Evolutionary conservation across 2,888 invertebrate species (phyloP), one percentile per base, ranked within the genome.

Genomic region (Thelaira solivaga): DNA sequence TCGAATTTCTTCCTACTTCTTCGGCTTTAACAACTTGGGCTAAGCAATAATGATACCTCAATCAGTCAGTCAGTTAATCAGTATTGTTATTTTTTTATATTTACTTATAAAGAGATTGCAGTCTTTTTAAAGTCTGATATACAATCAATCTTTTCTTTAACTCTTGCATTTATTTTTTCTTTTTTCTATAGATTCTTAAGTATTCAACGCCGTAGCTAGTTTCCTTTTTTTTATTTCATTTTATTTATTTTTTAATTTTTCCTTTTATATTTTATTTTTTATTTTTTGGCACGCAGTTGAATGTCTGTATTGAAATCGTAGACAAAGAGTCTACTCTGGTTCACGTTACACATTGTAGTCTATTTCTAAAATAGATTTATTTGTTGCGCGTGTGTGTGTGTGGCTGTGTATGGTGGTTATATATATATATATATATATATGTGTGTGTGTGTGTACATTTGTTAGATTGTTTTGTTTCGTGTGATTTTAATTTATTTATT

Each of bases 311-410:
- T 29, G 62, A 53, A 55, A 34, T 61, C 24, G 71, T 34, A 71
- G 72, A 72, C 72, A 72, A 47, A 57, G 55, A 55, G 72, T 72
- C 72, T 72, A 47, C 72, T 39, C 29, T 22, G 45, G 45, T 47
- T 72, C 36, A 22, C 45, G 16, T 53, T 39, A 11, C 39, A 69
- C 59, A 31, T 16, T 55, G 39, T 36, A 55, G 26, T 36, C 18
- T 34, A 26, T 16, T 29, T 45, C 55, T n/a, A n/a, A 36, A 59
- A 10, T 49, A 49, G 29, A 57, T 47, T 57, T 43, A 62, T 36
- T 49, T 69, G 18, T 22, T 34, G 31, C 16, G n/a, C n/a, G n/a
- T n/a, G n/a, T n/a, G n/a, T n/a, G n/a, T n/a, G n/a, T n/a, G n/a
- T n/a, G n/a, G n/a, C n/a, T n/a, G n/a, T n/a, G n/a, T n/a, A n/a